These are phyloP conservation scores for Sphaerophoria rueppellii DNA, from an alignment of 2,888 invertebrate genomes.

Conservation along the genomic window DNA sequence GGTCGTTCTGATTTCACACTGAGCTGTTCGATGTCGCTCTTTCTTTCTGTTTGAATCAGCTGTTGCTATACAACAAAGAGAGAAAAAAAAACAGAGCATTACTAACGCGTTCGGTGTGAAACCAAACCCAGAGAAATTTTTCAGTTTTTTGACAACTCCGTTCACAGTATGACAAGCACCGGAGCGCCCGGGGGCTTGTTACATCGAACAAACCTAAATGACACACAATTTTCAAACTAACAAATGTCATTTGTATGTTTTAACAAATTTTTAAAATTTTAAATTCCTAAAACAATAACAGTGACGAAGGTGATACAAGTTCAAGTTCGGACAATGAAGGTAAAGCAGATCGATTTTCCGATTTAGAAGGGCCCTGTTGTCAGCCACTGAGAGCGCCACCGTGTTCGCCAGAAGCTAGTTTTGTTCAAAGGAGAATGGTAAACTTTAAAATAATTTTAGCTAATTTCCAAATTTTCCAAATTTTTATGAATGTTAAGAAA, in stretches of 20 bases:
- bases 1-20: too few relatives aligned
- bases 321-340: conserved; percentile 87
- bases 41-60: too few relatives aligned
- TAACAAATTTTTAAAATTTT: not conserved
- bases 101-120: too few relatives aligned
- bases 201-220: too few relatives aligned
- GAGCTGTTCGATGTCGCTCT: too few relatives aligned
- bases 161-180: too few relatives aligned
- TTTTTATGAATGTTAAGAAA: not conserved
- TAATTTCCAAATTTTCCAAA: not conserved
- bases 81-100: too few relatives aligned
- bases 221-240: not conserved
- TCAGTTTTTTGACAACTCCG: too few relatives aligned
- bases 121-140: too few relatives aligned
- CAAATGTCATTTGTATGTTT: conserved; percentile 8
- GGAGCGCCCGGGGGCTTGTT: too few relatives aligned
- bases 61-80: too few relatives aligned
- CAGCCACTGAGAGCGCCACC: conserved; percentile 85
- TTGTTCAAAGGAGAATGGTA: conserved; percentile 79
- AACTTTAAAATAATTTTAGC: conserved; percentile 6
- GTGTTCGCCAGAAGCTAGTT: conserved; percentile 85
- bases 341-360: conserved; percentile 80
- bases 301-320: conserved; percentile 91
- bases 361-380: conserved; percentile 81
- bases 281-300: conserved; percentile 76